Conservation (phyloP, 2,888 invertebrate species). For the Rotaria magnacalcarata region DNA sequence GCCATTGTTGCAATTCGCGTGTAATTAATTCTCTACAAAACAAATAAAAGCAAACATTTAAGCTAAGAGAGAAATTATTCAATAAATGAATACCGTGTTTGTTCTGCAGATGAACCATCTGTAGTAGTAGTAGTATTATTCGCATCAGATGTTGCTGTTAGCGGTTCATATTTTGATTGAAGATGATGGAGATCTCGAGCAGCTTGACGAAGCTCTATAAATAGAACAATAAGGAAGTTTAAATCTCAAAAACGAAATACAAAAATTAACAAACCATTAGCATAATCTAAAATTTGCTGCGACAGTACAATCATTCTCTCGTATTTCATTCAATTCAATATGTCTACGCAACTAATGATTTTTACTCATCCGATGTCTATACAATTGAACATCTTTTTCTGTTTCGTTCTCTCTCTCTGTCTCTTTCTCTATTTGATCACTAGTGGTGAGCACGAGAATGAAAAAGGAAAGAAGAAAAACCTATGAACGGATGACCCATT, state of each 20-base stretch:
- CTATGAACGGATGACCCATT: background rate
- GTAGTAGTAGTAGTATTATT: background rate
- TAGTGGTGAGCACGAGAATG: background rate
- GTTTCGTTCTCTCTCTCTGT: background rate
- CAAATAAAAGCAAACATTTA: background rate
- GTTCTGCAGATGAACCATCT: background rate
- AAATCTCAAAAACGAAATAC: too few species aligned
- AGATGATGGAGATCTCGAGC: background rate
- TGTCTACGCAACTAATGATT: background rate
- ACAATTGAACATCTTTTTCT: background rate
- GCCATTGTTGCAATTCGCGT: constrained; percentile 23
- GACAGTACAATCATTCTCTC: constrained; percentile 21
- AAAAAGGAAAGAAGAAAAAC: background rate
- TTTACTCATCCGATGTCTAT: constrained; percentile 13
- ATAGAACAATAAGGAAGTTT: background rate
- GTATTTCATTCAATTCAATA: background rate
- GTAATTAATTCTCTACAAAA: constrained; percentile 12
- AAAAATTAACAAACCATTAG: constrained; percentile 26
- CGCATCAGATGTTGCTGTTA: background rate
- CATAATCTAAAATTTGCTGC: constrained; percentile 12
- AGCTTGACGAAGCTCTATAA: constrained; percentile 6
- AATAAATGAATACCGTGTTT: background rate
- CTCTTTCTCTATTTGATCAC: background rate
- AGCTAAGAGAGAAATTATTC: background rate
- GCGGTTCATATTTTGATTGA: background rate